Base-by-base conservation (phyloP, 2,797 vertebrate species). In the Meda fulgida region DNA sequence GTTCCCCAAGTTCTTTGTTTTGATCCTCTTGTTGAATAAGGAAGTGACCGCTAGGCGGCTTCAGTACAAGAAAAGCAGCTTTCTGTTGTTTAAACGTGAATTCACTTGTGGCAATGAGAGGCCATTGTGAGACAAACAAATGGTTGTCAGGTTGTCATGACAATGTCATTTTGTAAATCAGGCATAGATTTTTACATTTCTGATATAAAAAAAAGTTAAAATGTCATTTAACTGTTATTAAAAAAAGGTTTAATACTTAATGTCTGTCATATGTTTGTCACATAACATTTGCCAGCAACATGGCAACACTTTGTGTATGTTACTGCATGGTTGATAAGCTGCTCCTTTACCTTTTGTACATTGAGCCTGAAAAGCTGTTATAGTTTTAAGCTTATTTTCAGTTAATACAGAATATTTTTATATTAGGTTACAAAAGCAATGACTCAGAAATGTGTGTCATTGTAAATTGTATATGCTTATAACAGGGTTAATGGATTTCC, bases 11-110 rank as follows among this genome's bases (percentile, higher is more conserved):
- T 82, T 86, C 76, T 83, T 86, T 89, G 84, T 88, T 83, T 46
- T 66, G 71, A 80, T 84, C 2, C 29, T 34, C 14, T 55, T 65
- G 43, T 46, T 78, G 34, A 84, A 81, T 66, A 63, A 21, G 63
- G 72, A 75, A 80, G 46, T 78, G 76, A 69, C 66, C 86, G 55
- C 85, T 73, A 86, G 86, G 63, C 48, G 83, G 80, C 86, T 78
- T 79, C 55, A 73, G 63, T 31, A 55, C 4, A 26, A 81, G n/a
- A 26, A 46, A 58, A 71, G 4, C 19, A 72, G 14, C 29, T 31
- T 48, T 48, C 46, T 34, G 53, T 43, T 86, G 5, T 63, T 5
- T 53, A 23, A 78, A 86, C 84, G 86, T 87, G 71, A 76, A 81
- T 19, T 55, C 79, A 84, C 88, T 82, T 87, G 81, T 14, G 29